These are phyloP conservation scores for Cepaea hortensis DNA, from an alignment of 2,888 invertebrate genomes.

Conservation along the genomic window DNA sequence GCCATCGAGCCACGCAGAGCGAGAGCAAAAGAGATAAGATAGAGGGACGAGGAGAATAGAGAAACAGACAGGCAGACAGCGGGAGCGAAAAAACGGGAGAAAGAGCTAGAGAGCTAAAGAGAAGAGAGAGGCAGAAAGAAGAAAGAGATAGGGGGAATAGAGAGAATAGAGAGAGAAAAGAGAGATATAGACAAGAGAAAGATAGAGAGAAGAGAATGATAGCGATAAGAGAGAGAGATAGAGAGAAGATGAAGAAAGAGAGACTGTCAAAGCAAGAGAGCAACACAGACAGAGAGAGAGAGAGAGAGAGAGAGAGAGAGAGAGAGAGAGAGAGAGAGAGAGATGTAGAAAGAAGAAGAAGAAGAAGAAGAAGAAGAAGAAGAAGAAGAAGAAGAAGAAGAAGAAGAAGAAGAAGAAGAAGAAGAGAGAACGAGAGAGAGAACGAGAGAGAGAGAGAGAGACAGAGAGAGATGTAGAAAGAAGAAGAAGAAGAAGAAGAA, in stretches of 20 bases:
- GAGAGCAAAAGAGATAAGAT: neutral
- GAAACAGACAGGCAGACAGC: neutral
- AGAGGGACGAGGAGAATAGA: neutral
- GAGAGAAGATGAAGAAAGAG: neutral
- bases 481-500: neutral
- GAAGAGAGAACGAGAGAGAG: neutral
- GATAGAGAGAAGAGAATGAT: neutral
- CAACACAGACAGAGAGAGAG: neutral
- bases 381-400: neutral
- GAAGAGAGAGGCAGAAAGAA: neutral
- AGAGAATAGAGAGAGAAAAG: neutral
- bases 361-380: too few relatives aligned
- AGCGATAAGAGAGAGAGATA: neutral
- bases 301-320: conserved; percentile 12
- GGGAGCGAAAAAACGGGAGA: neutral
- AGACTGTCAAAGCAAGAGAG: too few relatives aligned
- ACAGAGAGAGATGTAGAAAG: neutral
- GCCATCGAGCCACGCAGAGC: neutral
- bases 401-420: neutral
- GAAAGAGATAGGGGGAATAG: neutral
- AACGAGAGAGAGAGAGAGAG: neutral
- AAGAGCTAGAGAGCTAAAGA: neutral
- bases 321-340: neutral
- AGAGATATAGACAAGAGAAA: neutral
- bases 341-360: neutral